Base-by-base conservation (phyloP, 2,113 vertebrate genomes). In the Dinomys branickii region DNA sequence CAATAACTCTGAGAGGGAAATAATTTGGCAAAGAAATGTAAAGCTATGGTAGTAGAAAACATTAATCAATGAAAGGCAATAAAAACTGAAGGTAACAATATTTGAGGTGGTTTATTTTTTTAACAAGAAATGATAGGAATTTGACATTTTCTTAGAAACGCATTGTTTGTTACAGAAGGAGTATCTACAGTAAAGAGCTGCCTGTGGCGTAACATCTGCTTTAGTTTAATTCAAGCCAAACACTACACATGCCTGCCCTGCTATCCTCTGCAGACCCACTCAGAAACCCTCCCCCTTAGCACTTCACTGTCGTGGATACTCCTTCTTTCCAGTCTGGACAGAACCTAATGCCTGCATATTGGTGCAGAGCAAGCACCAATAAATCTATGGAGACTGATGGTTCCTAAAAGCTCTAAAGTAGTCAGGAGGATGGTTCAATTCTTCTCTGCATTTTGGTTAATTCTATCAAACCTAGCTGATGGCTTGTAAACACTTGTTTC, bases 1-100 rank as follows among this genome's bases (percentile, higher is more conserved):
- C 50, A 73, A n/a, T 65, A 94, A 85, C 38, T 61, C 30, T 69
- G 14, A 88, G 82, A 85, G 26, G 33, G 56, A 95, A 92, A 65
- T 71, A 56, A 13, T 86, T 96, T 73, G 24, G 38, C 78, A 95
- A 86, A 89, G 7, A 91, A 93, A 61, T 82, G 7, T 96, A 93
- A 94, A 91, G 28, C 54, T 89, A 84, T 30, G 24, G 0, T 91
- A 59, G 86, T 78, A 89, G 47, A 17, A 91, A 96, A 86, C 12
- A 89, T 30, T 26, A 41, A 80, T 95, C 26, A 93, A 17, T 38
- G 38, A 78, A 91, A 97, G 58, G 17, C 28, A 87, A 26, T 85
- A 85, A 93, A 30, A 91, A 93, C n/a, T 14, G 14, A 71, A 86
- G 87, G 35, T 88, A 67, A 87, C 16, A 77, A 85, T 91, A 22